A percentile compares a stretch with the other conserved stretches of the same genome.
These are phyloP conservation scores for Porites australiensis DNA, from an alignment of 64 coral and sea anemone genomes.

Conservation along the genomic window DNA sequence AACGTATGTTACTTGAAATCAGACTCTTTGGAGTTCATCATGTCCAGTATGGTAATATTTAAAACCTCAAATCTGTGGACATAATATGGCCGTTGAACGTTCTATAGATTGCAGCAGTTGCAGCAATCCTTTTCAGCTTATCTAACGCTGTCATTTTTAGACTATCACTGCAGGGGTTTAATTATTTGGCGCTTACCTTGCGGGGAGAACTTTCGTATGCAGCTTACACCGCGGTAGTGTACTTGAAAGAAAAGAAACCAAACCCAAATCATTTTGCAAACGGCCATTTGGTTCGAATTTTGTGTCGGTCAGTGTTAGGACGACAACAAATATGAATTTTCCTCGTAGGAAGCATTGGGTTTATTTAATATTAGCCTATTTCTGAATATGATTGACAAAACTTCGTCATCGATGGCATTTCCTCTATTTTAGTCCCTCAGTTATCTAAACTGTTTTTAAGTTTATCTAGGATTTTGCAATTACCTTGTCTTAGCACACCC, in stretches of 20 bases:
- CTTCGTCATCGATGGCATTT: slow-evolving; percentile 4
- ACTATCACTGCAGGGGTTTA: too few species aligned
- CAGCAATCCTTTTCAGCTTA: too few species aligned
- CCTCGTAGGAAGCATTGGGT: too few species aligned
- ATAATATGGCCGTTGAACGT: background rate
- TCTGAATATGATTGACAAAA: background rate
- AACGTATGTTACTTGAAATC: too few species aligned
- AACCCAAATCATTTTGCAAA: background rate
- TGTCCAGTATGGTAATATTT: too few species aligned
- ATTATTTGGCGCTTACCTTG: background rate
- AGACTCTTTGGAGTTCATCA: too few species aligned
- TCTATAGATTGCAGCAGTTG: too few species aligned
- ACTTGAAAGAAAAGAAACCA: background rate
- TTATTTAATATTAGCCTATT: background rate
- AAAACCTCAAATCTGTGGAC: too few species aligned
- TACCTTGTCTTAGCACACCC: background rate
- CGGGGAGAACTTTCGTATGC: background rate
- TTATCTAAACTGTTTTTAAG: background rate
- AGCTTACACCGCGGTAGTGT: background rate
- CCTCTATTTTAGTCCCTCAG: background rate
- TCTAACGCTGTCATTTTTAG: too few species aligned
- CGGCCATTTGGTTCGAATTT: background rate
- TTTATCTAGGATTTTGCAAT: background rate
- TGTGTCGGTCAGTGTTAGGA: background rate
- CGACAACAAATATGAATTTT: background rate